Conservation (phyloP, 2,113 vertebrate genomes). For the Ageneiosus marmoratus region DNA sequence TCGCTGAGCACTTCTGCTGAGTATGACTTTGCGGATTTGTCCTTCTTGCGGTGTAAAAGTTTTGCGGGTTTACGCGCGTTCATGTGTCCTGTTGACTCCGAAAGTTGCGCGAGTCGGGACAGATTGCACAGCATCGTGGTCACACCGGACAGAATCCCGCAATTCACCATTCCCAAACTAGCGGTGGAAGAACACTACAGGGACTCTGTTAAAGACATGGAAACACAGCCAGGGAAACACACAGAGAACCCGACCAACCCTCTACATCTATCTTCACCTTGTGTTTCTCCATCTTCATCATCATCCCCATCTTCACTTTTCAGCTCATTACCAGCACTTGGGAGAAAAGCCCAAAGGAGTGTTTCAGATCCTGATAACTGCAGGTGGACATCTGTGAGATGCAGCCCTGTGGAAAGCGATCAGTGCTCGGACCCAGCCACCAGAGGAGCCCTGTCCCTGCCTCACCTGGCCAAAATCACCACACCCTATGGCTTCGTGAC, state of each 20-base stretch:
- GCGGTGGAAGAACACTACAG: conserved; percentile 50
- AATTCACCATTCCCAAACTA: conserved; percentile 76
- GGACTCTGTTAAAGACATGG: conserved; percentile 34
- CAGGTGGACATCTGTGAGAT: conserved; percentile 42
- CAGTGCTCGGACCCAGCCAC: conserved; percentile 65
- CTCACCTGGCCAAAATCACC: conserved; percentile 73
- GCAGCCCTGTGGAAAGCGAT: conserved; percentile 39
- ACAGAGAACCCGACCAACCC: conserved; percentile 21
- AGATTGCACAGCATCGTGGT: conserved; percentile 65
- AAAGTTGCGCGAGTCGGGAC: conserved; percentile 60
- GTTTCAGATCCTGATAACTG: conserved; percentile 48
- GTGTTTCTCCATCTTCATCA: conserved; percentile 42
- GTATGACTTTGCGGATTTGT: conserved; percentile 39
- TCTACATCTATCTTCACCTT: background rate
- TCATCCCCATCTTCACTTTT: conserved; percentile 35
- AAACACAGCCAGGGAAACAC: conserved; percentile 1
- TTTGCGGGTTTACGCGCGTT: too few relatives aligned
- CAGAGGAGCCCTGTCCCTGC: conserved; percentile 68
- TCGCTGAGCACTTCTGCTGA: background rate
- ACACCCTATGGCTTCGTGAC: conserved; percentile 72
- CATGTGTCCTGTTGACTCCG: conserved; percentile 45
- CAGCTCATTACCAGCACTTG: conserved; percentile 16
- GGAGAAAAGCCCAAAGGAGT: conserved; percentile 22
- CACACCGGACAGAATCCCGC: conserved; percentile 73
- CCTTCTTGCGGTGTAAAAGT: conserved; percentile 50